These are phyloP conservation scores for Phaethornis superciliosus DNA, from an alignment of 2,113 vertebrate species.

Conservation along the genomic window DNA sequence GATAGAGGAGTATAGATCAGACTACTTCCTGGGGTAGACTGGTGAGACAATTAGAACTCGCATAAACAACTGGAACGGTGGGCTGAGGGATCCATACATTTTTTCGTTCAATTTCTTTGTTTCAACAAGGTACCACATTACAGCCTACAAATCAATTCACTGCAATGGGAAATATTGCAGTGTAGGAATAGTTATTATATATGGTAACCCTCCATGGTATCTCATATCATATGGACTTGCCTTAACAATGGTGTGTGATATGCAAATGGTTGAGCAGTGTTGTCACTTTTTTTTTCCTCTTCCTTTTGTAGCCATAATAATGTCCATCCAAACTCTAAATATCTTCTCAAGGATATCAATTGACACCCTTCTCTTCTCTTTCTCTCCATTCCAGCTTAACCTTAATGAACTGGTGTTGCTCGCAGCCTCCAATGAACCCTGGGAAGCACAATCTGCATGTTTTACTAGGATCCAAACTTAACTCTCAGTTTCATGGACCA, in stretches of 20 bases:
- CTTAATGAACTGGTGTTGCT: neutral
- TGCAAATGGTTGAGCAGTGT: neutral
- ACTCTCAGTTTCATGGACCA: neutral
- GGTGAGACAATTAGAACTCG: neutral
- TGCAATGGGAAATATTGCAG: neutral
- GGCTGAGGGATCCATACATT: neutral
- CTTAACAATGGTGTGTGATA: neutral
- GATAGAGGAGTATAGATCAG: neutral
- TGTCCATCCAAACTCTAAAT: neutral
- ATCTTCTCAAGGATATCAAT: neutral
- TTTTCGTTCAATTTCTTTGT: neutral
- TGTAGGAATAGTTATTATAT: neutral
- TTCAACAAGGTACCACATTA: neutral
- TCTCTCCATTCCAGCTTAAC: neutral
- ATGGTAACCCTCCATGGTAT: neutral
- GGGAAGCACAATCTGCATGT: neutral
- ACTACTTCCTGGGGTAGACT: neutral
- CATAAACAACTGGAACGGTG: neutral
- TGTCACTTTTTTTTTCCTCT: neutral
- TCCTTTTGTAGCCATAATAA: neutral
- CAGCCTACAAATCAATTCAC: neutral
- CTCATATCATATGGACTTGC: neutral
- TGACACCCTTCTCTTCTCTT: fast-evolving
- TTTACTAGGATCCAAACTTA: neutral
- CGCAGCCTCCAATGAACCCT: neutral